Conservation (phyloP, 2,888 invertebrate species). For the Oligia latruncula region DNA sequence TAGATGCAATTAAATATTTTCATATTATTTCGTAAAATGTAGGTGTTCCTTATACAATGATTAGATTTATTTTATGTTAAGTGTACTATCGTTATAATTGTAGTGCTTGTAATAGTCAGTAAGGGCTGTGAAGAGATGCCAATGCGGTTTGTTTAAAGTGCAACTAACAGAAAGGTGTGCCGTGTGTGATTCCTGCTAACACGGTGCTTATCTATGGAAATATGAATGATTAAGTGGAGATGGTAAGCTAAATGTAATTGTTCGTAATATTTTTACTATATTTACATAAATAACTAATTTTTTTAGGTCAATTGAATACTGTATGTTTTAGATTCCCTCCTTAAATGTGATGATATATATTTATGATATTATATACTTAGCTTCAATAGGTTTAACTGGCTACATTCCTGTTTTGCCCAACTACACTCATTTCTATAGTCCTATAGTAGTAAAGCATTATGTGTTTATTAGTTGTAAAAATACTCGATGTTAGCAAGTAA, state of each 20-base stretch:
- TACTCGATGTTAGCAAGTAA: conserved; percentile 44
- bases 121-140: conserved; percentile 80
- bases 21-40: conserved; percentile 51
- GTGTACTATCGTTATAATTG: conserved; percentile 68
- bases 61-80: conserved; percentile 70
- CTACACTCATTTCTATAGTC: conserved; percentile 53
- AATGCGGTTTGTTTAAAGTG: conserved; percentile 53
- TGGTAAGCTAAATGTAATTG: conserved; percentile 35
- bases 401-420: conserved; percentile 60
- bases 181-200: conserved; percentile 55
- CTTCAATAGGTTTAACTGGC: conserved; percentile 52
- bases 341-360: conserved; percentile 53
- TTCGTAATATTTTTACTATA: conserved; percentile 38
- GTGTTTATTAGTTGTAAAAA: conserved; percentile 40
- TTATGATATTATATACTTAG: conserved; percentile 28
- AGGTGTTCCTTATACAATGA: conserved; percentile 64
- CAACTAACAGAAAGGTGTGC: conserved; percentile 56
- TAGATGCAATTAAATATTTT: conserved; percentile 48
- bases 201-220: conserved; percentile 56
- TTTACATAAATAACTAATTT: conserved; percentile 38
- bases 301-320: conserved; percentile 38
- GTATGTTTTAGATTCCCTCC: conserved; percentile 54
- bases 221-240: conserved; percentile 20
- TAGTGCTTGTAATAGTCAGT: conserved; percentile 77
- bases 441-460: conserved; percentile 18